Base-by-base conservation (phyloP, 2,888 invertebrate species). In the Petrophora chlorosata region DNA sequence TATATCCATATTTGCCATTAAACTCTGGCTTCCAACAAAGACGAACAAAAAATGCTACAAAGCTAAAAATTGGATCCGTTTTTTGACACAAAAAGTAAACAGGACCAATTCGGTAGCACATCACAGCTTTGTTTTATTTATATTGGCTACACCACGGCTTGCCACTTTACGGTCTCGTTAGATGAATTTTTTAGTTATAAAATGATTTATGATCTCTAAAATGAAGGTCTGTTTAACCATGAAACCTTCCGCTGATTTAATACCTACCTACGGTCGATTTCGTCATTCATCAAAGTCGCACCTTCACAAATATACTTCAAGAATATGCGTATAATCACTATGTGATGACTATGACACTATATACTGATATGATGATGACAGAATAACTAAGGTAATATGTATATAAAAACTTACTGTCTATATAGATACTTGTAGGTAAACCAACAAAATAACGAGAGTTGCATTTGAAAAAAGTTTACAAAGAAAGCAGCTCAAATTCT, bases 101-200 rank as follows among this genome's bases (percentile, higher is more conserved):
- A 70, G 57, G 69, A 65, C 74, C 69, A 71, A 76, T 80, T 80
- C 85, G 74, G 85, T 83, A 85, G 85, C 85, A 56, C 57, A 63
- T 70, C 76, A 71, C 56, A 65, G 67, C 77, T 78, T 82, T 80
- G 68, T 63, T 82, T 82, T 82, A 71, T 84, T 83, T 83, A 55
- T 67, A 65, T 70, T 61, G 65, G 62, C 59, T 57, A 73, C 76
- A 73, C 63, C 69, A 60, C 66, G 65, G 65, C 64, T 68, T 73
- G 65, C 63, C 76, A 72, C 70, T 79, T 84, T 82, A 79, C 73
- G 76, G 72, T 62, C 66, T 75, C 70, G 73, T 82, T 75, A 71
- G 72, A 61, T 65, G 60, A 58, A 69, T 73, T 72, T 78, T 60
- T 73, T 67, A 67, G 46, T 55, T 48, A 63, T 72, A 67, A 70